A percentile compares a stretch with the other conserved stretches of the same genome.
phyloP scores from a whole-genome alignment of 2,113 vertebrate species.

The Rhea americana region DNA sequence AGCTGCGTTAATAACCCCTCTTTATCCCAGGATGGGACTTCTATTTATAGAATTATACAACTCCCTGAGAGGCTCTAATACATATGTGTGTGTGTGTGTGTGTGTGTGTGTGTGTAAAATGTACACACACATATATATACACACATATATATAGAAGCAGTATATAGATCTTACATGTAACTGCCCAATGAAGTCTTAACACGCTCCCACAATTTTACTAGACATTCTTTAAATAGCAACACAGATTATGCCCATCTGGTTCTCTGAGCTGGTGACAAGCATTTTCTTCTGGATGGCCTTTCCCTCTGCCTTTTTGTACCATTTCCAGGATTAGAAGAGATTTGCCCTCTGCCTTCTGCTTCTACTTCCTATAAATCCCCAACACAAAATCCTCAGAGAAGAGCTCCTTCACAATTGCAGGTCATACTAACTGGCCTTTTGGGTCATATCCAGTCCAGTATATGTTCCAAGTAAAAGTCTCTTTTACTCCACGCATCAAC shows the following conservation, averaged over 20 bases:
- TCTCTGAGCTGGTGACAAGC: not conserved
- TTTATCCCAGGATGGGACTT: slow-evolving; percentile 13
- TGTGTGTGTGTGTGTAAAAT: too few relatives aligned
- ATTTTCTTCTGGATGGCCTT: not conserved
- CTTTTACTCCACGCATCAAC: not conserved
- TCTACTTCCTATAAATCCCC: not conserved
- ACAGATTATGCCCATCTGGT: slow-evolving; percentile 15
- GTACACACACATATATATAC: not conserved
- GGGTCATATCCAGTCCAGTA: not conserved
- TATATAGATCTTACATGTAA: not conserved
- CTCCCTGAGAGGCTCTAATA: not conserved
- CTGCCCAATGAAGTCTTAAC: not conserved
- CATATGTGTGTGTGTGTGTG: too few relatives aligned
- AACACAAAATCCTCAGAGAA: not conserved
- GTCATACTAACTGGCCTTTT: not conserved
- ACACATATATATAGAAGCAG: not conserved
- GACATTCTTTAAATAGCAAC: not conserved
- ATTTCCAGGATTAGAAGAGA: not conserved
- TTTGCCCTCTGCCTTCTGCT: not conserved
- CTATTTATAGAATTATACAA: slow-evolving; percentile 45
- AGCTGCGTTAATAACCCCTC: slow-evolving; percentile 8
- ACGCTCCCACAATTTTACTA: not conserved
- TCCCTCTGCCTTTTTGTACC: not conserved
- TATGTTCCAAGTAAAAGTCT: not conserved
- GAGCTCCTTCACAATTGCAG: not conserved